Evolutionary conservation across 1,140 invertebrate genomes (phyloP).

Genomic region (Melanaphis sacchari): DNA sequence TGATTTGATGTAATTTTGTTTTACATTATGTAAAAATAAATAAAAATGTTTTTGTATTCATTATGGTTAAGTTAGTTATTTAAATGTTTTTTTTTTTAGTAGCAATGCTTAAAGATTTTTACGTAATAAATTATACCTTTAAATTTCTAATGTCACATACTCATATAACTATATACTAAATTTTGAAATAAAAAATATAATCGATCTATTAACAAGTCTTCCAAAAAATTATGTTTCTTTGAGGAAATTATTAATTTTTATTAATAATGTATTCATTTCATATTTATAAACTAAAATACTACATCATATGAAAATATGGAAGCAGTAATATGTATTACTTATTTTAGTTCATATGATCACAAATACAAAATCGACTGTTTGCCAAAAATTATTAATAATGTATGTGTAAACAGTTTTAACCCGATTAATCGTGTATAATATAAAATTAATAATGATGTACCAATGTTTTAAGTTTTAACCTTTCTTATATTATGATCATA

Average conservation of each 20-base stretch:
- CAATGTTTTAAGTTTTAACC: not conserved
- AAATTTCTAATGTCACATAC: not conserved
- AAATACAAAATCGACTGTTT: not conserved
- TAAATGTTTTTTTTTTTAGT: too few species aligned
- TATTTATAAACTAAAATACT: too few species aligned
- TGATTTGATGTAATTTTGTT: not conserved
- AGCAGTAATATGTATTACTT: not conserved
- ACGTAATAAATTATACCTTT: too few species aligned
- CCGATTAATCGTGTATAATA: not conserved
- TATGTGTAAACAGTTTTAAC: not conserved
- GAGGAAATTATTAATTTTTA: not conserved
- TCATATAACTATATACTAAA: not conserved
- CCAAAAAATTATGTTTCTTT: not conserved
- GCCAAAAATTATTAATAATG: not conserved
- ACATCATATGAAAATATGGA: not conserved
- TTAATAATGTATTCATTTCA: not conserved
- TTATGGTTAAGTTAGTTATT: too few species aligned
- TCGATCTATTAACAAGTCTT: not conserved
- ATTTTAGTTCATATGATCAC: not conserved
- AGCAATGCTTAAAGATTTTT: too few species aligned
- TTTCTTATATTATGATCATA: not conserved
- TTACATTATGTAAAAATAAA: not conserved
- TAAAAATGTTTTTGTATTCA: too few species aligned
- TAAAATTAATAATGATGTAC: not conserved
- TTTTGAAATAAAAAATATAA: not conserved